Conservation (phyloP, 2,797 vertebrate genomes). For the Meda fulgida region DNA sequence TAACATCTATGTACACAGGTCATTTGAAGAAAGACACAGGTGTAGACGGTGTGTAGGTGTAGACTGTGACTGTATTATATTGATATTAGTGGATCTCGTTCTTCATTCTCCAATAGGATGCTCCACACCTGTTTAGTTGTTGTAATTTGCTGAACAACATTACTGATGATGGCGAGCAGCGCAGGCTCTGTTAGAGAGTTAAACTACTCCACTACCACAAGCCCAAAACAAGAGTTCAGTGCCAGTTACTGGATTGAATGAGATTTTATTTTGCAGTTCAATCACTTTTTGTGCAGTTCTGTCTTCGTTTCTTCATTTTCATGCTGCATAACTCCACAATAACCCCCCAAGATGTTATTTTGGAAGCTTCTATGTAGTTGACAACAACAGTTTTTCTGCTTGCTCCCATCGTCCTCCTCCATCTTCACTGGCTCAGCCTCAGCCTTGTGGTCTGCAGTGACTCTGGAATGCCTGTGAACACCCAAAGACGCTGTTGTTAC, state of each 20-base stretch:
- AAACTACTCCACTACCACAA: not conserved
- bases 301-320: not conserved
- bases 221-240: not conserved
- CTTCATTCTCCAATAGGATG: not conserved
- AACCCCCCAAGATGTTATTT: not conserved
- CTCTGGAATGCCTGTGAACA: conserved; percentile 78
- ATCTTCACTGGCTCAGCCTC: conserved; percentile 57
- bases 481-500: conserved; percentile 59
- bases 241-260: not conserved
- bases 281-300: not conserved
- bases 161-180: too few relatives aligned
- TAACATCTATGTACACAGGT: not conserved
- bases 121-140: not conserved
- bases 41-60: not conserved
- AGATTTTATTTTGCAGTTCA: not conserved
- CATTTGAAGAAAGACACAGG: not conserved
- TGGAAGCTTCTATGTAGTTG: not conserved
- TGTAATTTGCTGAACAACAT: not conserved
- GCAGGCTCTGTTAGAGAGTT: not conserved
- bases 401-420: conserved; percentile 52
- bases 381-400: not conserved
- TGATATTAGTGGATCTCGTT: not conserved
- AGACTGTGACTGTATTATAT: not conserved
- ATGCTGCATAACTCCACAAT: not conserved
- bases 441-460: conserved; percentile 61